Conservation (phyloP, 1,140 invertebrate species). For the Brachionus koreanus region DNA sequence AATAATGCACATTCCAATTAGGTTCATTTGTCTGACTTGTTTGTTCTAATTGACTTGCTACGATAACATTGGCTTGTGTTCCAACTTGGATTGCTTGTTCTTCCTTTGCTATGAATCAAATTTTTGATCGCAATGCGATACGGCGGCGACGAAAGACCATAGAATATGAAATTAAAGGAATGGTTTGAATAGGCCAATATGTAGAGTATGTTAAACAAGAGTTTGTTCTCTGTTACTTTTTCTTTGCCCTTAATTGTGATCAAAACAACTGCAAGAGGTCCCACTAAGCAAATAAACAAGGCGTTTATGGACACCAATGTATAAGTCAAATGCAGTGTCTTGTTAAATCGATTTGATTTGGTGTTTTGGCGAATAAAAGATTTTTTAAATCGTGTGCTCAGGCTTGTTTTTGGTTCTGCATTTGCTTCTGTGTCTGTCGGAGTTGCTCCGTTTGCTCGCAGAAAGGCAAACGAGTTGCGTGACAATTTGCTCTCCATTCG, state of each 20-base stretch:
- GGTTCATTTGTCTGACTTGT: not conserved
- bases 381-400: not conserved
- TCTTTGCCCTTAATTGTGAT: conserved; percentile 19
- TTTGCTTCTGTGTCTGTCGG: not conserved
- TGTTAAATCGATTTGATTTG: not conserved
- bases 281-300: conserved; percentile 26
- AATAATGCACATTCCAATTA: too few relatives aligned
- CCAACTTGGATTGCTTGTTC: not conserved
- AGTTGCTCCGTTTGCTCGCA: not conserved
- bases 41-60: not conserved
- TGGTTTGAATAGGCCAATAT: conserved; percentile 40
- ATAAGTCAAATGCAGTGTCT: conserved; percentile 41
- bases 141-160: conserved; percentile 36
- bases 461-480: not conserved
- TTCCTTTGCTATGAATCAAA: not conserved
- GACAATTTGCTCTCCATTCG: not conserved
- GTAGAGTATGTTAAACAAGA: conserved; percentile 12
- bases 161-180: conserved; percentile 44
- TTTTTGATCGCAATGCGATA: conserved; percentile 34
- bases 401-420: not conserved
- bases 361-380: not conserved
- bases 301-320: conserved; percentile 13
- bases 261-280: conserved; percentile 14
- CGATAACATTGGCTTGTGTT: not conserved
- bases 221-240: not conserved